Base-by-base conservation (phyloP, 2,113 vertebrate genomes). In the Acinonyx jubatus region DNA sequence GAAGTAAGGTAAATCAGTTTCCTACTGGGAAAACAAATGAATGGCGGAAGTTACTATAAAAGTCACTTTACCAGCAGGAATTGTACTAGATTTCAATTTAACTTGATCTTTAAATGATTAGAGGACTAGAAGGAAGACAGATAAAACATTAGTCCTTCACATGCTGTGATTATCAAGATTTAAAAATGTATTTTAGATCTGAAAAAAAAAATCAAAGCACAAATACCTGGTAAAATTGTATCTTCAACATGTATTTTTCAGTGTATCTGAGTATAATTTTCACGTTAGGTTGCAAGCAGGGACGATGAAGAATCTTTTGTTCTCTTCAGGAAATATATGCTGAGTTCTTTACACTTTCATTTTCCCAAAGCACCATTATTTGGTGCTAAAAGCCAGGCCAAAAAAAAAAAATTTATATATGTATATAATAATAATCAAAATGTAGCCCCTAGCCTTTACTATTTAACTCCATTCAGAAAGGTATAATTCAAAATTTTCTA, bases 401-500 rank as follows among this genome's bases (percentile, higher is more conserved):
- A 66, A 93, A 61, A 61, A 61, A 76, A 91, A 45, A 45, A 45
- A 1, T 45, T 45, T 79, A 95, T 68, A 78, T 41, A 63, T 41
- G 18, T 69, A 82, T 96, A 92, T 38, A 89, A 96, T 94, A 89
- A 96, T 92, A 95, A 95, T 97, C 91, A 95, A 97, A 98, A 93
- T 87, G 13, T 16, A 98, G 97, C 96, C 89, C 61, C 96, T 79
- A 79, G 68, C 76, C 95, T 95, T 48, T 84, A 55, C 91, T 97
- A 84, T 94, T 97, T 93, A 98, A 98, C 84, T 98, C 97, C 9
- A 5, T 96, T 97, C 29, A 91, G 69, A 96, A 97, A 94, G n/a
- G 57, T 84, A 95, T 97, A 97, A 97, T 97, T 98, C 88, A 96
- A 96, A 97, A 96, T 94, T 93, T 97, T 98, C 94, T 89, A 97